Conservation (phyloP, 2,113 vertebrate species). For the Calonectris borealis region DNA sequence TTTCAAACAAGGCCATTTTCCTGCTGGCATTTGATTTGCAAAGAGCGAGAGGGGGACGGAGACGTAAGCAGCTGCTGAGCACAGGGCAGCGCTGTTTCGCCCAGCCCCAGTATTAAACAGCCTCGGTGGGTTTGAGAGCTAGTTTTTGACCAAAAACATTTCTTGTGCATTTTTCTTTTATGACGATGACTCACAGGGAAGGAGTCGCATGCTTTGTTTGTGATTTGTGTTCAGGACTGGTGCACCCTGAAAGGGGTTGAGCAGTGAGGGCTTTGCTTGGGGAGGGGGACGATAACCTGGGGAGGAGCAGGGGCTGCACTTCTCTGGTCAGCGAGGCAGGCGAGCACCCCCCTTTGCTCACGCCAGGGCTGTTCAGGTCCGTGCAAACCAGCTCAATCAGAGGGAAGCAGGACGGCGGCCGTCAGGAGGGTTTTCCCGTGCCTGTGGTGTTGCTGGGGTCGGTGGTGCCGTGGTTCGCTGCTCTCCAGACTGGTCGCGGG, state of each 20-base stretch:
- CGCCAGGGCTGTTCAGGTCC: accelerated
- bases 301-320: background rate
- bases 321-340: background rate
- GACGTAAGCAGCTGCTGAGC: accelerated
- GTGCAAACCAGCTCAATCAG: accelerated
- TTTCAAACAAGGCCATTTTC: background rate
- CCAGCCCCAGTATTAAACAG: background rate
- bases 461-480: background rate
- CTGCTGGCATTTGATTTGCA: background rate
- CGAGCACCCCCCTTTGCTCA: background rate
- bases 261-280: background rate
- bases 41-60: background rate
- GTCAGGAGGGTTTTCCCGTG: background rate
- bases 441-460: background rate
- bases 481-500: background rate
- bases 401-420: background rate
- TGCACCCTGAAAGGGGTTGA: background rate
- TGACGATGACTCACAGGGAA: background rate
- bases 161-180: background rate
- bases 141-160: background rate
- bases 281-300: too few relatives aligned
- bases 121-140: background rate
- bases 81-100: accelerated
- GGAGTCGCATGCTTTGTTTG: background rate
- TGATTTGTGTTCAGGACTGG: background rate